A percentile compares a stretch with the other conserved stretches of the same genome.
Conservation (phyloP, 2,797 vertebrate species). For the Caiman crocodilus region DNA sequence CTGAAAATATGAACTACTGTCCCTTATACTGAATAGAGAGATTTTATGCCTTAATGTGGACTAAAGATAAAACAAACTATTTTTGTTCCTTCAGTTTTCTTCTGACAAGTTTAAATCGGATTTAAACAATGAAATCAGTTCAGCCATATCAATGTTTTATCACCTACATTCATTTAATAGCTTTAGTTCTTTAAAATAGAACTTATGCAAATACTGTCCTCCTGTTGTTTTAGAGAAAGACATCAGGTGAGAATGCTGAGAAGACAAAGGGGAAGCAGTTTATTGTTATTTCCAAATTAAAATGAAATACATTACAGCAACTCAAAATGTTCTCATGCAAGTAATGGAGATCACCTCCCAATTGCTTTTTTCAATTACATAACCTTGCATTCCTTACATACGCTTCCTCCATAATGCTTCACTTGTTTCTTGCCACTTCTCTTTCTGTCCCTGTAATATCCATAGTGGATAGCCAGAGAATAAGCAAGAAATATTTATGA, state of each 20-base stretch:
- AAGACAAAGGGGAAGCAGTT: background rate
- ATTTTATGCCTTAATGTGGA: background rate
- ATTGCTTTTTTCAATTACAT: background rate
- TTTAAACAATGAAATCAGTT: background rate
- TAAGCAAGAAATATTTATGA: too few species aligned
- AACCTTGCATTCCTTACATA: background rate
- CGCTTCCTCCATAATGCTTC: background rate
- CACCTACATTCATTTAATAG: accelerated
- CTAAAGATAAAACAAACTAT: background rate
- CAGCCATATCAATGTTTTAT: background rate
- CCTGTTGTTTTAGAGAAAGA: background rate
- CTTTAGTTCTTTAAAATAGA: background rate
- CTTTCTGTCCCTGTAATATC: background rate
- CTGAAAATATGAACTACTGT: background rate
- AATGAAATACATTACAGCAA: background rate
- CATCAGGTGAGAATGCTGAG: background rate
- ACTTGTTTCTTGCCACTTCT: background rate
- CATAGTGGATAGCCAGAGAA: too few species aligned
- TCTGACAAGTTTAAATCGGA: background rate
- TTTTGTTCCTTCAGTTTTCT: background rate
- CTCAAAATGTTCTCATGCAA: accelerated
- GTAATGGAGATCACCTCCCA: too few species aligned
- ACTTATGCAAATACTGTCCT: background rate
- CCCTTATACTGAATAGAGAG: accelerated
- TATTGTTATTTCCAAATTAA: background rate